Base-by-base conservation (phyloP, 2,888 invertebrate species). In the Fragum sueziense region DNA sequence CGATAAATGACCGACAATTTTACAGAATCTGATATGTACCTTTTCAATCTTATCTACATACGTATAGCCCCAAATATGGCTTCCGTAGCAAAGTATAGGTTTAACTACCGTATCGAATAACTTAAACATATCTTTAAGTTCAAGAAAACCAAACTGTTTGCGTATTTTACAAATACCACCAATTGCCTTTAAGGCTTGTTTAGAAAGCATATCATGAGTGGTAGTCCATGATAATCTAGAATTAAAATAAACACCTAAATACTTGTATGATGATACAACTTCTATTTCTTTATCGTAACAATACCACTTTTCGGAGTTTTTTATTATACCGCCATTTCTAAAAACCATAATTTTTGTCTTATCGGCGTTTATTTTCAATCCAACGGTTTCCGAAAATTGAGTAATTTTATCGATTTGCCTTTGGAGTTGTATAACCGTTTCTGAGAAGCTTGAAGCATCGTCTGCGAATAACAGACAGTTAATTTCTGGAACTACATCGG, bases 271-370 rank as follows among this genome's bases (percentile, higher is more conserved):
- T 52, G n/a, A n/a, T 11, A 62, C 70, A 27, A 70, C 20, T 31
- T 76, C 70, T 20, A 76, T 34, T 29, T 57, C 33, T 17, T 27
- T 31, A n/a, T 47, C 51, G 27, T 61, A n/a, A 70, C 37, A 65
- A 37, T 27, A 34, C 76, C 76, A 76, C 25, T 76, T 76, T 54
- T 71, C 75, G 31, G 27, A 70, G 27, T 25, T n/a, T 47, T 37
- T 51, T 22, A 69, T 9, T 6, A 33, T 33, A 22, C 70, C 71
- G 17, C 47, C 76, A 41, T 59, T 65, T 65, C 68, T n/a, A 70
- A 79, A 76, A 17, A 79, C 68, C 11, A 76, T 51, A 57, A 76
- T 51, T 51, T 71, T 74, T 22, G 61, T 41, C 57, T 74, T 70
- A 27, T 72, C 57, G 2, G 47, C 41, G 57, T 61, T 69, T 9